phyloP scores from a whole-genome alignment of 1,140 invertebrate species.

The Mamestra configurata region DNA sequence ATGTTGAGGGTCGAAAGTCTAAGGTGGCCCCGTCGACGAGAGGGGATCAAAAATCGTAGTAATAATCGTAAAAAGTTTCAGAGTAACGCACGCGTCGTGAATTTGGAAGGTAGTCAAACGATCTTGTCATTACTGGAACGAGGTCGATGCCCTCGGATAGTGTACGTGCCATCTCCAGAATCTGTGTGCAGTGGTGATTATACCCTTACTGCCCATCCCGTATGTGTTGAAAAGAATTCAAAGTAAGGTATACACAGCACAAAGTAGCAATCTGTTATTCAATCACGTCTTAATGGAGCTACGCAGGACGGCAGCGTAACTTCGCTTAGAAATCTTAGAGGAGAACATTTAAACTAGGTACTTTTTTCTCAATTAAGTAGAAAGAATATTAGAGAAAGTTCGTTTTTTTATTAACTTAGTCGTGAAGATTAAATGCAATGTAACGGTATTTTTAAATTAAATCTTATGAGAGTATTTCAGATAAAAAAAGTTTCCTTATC shows the following conservation, averaged over 20 bases:
- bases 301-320: conserved; percentile 17
- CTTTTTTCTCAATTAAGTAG: conserved; percentile 11
- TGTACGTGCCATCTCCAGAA: conserved; percentile 60
- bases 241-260: conserved; percentile 13
- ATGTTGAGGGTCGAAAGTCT: conserved; percentile 70
- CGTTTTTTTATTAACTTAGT: conserved; percentile 19
- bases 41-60: conserved; percentile 74
- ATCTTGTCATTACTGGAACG: conserved; percentile 68
- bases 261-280: conserved; percentile 49
- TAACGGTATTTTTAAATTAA: not conserved
- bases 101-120: conserved; percentile 72
- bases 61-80: conserved; percentile 80
- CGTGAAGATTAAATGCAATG: not conserved
- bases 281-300: conserved; percentile 46
- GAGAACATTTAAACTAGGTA: conserved; percentile 28
- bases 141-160: conserved; percentile 55
- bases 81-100: conserved; percentile 72
- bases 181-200: conserved; percentile 46
- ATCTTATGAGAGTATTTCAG: no score
- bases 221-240: conserved; percentile 47
- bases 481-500: no score
- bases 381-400: conserved; percentile 21
- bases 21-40: conserved; percentile 66
- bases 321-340: conserved; percentile 24
- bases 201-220: conserved; percentile 42